A percentile compares a stretch with the other conserved stretches of the same genome.
These are phyloP conservation scores for Apteryx owenii DNA, from an alignment of 2,113 vertebrate species.

Conservation along the genomic window DNA sequence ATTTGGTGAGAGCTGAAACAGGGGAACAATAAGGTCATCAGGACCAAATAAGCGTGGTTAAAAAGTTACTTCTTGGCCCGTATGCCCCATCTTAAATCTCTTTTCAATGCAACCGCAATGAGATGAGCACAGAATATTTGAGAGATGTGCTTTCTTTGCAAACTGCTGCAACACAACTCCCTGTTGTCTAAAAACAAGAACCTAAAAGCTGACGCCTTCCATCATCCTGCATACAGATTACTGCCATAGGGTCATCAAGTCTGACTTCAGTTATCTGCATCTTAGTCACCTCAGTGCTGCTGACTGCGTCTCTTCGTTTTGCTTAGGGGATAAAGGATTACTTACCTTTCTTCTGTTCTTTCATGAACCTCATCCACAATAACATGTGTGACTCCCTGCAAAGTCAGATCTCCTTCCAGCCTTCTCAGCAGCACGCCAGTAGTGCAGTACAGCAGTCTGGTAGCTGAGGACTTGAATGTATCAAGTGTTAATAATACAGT, in stretches of 20 bases:
- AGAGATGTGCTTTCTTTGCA: not conserved
- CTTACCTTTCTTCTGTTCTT: constrained; percentile 95
- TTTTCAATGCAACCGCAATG: not conserved
- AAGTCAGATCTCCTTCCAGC: constrained; percentile 87
- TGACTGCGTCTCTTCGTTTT: not conserved
- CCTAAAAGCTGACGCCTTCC: not conserved
- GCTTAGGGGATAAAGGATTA: not conserved
- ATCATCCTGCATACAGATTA: not conserved
- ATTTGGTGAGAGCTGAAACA: not conserved
- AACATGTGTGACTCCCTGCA: constrained; percentile 88
- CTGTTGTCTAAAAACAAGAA: not conserved
- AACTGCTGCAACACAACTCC: not conserved
- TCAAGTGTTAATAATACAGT: not conserved
- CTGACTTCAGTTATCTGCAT: not conserved
- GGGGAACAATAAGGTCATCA: not conserved
- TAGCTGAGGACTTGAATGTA: constrained; percentile 84
- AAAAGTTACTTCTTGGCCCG: not conserved
- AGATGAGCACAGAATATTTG: not conserved
- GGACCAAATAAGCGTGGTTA: not conserved
- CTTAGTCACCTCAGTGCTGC: not conserved
- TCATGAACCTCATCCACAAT: constrained; percentile 98
- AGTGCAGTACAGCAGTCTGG: constrained; percentile 95
- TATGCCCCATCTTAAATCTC: not conserved
- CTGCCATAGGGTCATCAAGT: not conserved
- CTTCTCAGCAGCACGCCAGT: constrained; percentile 92